A percentile compares a stretch with the other conserved stretches of the same genome.
Evolutionary conservation across 2,888 invertebrate genomes (phyloP).

Genomic region (Podotricha telesiphe): DNA sequence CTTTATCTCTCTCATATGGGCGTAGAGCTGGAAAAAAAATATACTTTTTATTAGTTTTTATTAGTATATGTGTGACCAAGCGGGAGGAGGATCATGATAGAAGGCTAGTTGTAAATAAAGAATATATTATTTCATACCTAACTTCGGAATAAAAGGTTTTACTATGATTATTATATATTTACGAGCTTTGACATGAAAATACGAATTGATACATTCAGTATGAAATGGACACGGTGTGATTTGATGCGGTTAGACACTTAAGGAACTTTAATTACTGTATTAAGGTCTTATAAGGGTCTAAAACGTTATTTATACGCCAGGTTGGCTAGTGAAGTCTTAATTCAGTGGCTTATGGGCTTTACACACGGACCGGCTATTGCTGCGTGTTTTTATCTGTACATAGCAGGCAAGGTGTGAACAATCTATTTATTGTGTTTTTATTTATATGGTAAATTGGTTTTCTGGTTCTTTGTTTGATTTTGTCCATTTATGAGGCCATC

Average conservation of each 20-base stretch:
- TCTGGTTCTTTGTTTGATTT: neutral
- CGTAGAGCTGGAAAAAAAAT: no score
- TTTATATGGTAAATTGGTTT: neutral
- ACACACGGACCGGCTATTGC: conserved; percentile 22
- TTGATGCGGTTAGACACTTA: conserved; percentile 41
- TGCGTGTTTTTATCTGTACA: conserved; percentile 14
- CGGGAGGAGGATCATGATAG: no score
- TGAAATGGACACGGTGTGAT: conserved; percentile 32
- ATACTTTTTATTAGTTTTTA: no score
- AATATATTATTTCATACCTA: no score
- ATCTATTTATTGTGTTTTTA: neutral
- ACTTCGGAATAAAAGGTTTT: no score
- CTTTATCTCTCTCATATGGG: neutral
- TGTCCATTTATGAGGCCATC: neutral
- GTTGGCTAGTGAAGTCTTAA: conserved; percentile 32
- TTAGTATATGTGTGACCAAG: no score
- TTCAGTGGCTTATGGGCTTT: conserved; percentile 26
- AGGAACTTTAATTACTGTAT: conserved; percentile 41
- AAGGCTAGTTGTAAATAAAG: no score
- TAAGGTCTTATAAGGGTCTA: conserved; percentile 40
- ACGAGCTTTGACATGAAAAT: conserved; percentile 21
- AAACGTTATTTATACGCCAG: conserved; percentile 41
- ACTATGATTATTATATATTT: no score
- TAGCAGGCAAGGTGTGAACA: neutral
- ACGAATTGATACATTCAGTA: conserved; percentile 23